Base-by-base conservation (phyloP, 2,113 vertebrate genomes). In the Pao palembangensis region DNA sequence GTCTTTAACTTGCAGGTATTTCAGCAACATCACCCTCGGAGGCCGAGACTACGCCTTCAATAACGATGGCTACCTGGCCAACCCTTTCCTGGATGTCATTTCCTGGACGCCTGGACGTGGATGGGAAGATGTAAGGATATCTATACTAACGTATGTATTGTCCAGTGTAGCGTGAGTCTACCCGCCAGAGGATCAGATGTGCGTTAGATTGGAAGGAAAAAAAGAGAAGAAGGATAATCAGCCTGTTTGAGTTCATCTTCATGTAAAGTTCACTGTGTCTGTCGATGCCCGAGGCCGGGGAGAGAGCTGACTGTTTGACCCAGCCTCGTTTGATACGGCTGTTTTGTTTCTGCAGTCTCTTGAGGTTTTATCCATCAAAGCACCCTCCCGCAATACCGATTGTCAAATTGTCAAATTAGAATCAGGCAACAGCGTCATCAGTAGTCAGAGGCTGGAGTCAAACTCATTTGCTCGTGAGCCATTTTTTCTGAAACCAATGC, bases 11-110 rank as follows among this genome's bases (percentile, higher is more conserved):
- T 60, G 51, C 86, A 96, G 95, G 83, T 98, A 95, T 87, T 98
- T 98, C 88, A 91, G 90, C 89, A 98, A 98, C 85, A 95, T 98
- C 86, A 93, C 95, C 0, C 93, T 96, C 79, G 94, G 93, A 1
- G 93, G 93, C 68, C 89, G 93, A 58, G 96, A 98, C 58, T 97
- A 96, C 73, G 96, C 95, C 63, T 98, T 98, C 79, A 94, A 93
- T 16, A 89, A 88, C 34, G 94, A 98, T 0, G 96, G 96, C 1
- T 98, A 94, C 87, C 91, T 98, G 73, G 87, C 95, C 72, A 98
- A 96, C 73, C 96, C 96, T 13, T 94, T 94, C 41, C 85, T 98
- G 50, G 95, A 95, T 5, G 94, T 98, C 52, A 95, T 97, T 80
- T 94, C 94, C 38, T 95, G 96, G 82, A 94, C 88, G 67, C 92